Percentiles rank a stretch among this genome's conserved stretches.
Evolutionary conservation across 1,140 invertebrate genomes (phyloP).

Genomic region (Musca domestica): DNA sequence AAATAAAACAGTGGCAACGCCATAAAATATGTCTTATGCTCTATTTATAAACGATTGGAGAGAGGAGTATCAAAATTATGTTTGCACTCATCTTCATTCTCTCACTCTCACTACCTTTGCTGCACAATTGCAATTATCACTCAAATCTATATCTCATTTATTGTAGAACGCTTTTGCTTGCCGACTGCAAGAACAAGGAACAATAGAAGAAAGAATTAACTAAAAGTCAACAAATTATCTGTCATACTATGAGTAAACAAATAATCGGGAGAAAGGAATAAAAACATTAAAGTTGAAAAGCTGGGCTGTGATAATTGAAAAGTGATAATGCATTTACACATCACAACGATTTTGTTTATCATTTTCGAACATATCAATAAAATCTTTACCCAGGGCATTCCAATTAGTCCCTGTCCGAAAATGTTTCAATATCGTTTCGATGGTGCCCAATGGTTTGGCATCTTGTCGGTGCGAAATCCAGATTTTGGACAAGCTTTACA

Average conservation of each 20-base stretch:
- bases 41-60: too few species aligned
- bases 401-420: conserved; percentile 48
- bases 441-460: conserved; percentile 46
- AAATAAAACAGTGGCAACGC: too few species aligned
- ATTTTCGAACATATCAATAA: conserved; percentile 24
- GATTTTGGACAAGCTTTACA: conserved; percentile 38
- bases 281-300: too few species aligned
- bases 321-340: conserved; percentile 23
- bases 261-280: background rate
- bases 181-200: background rate
- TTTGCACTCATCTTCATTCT: too few species aligned
- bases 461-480: conserved; percentile 42
- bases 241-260: background rate
- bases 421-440: conserved; percentile 51
- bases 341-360: conserved; percentile 23
- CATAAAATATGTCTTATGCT: too few species aligned
- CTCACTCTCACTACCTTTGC: too few species aligned
- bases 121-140: background rate
- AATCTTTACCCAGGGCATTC: conserved; percentile 40
- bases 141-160: background rate
- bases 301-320: background rate
- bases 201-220: background rate
- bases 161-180: conserved; percentile 13
- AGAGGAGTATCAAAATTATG: too few species aligned
- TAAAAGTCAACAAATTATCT: background rate